Conservation (phyloP, 2,113 vertebrate genomes). For the Erythrocercus mccallii region DNA sequence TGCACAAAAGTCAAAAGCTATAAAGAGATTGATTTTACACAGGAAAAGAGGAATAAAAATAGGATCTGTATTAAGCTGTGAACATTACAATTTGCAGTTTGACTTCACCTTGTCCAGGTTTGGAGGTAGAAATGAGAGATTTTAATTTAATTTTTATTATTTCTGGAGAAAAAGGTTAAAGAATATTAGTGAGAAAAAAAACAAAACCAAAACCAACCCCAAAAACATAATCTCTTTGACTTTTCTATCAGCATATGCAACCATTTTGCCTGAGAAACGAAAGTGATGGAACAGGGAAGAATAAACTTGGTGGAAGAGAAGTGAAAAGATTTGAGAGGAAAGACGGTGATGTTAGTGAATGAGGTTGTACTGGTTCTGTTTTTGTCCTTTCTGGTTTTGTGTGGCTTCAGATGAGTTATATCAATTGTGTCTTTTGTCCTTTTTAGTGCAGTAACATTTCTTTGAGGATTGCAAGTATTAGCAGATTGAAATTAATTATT, state of each 20-base stretch:
- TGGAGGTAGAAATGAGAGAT: neutral
- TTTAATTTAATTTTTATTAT: neutral
- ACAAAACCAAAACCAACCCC: neutral
- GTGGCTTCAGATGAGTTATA: neutral
- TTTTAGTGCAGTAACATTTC: neutral
- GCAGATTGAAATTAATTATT: neutral
- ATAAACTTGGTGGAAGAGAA: neutral
- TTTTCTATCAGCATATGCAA: neutral
- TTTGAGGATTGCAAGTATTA: neutral
- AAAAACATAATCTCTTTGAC: rapidly evolving
- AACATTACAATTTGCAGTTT: neutral
- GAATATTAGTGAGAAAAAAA: neutral
- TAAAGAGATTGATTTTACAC: neutral
- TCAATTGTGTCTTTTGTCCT: neutral
- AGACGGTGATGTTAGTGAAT: neutral
- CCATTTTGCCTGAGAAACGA: neutral
- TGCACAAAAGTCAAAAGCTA: neutral
- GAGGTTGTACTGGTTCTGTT: neutral
- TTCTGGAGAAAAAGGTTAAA: neutral
- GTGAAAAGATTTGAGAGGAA: neutral
- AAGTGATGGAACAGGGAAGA: neutral
- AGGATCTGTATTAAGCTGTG: neutral
- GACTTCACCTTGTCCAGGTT: neutral
- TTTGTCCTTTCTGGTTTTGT: neutral
- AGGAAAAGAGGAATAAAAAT: neutral